Evolutionary conservation across 2,797 vertebrate genomes (phyloP), one percentile per base, ranked within the genome.

Genomic region (Psittacula echo): DNA sequence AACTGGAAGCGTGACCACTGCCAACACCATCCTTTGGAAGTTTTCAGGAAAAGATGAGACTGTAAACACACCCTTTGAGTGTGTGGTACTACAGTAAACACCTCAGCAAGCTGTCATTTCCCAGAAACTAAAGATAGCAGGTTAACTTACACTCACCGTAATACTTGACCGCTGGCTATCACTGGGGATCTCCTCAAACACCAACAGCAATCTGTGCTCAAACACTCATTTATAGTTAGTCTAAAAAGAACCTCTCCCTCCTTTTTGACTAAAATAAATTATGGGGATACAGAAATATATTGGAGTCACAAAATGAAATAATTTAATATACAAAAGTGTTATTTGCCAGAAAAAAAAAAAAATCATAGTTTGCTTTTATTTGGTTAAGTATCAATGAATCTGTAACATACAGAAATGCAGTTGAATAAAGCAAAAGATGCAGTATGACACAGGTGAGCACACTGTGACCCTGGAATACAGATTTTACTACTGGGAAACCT

Each of bases 31-130:
- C 48, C 56, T 85, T 45, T 7, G 19, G 54, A 94, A 79, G 21
- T 85, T 81, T 90, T 66, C 45, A 82, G 15, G n/a, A 90, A 41
- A 65, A 79, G 56, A 47, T 39, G 41, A 89, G 41, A 66, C 10
- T 53, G 56, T 72, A 91, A 91, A 80, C 17, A 74, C 1, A 56
- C 24, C 32, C 51, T 44, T 45, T 0, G 1, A 93, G 60, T 11
- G 9, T 16, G 72, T 18, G 42, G 51, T 67, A 87, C 56, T 27
- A 12, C 3, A 8, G 72, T 16, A 78, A 94, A 89, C 66, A 89
- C 14, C 37, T 50, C 39, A 66, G 19, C 24, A 54, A 89, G n/a
- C 23, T 54, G 70, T 5, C 32, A 68, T 58, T 73, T 79, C 44
- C 48, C 58, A 91, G 68, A 85, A 94, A 58, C 13, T 61, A 50